Base-by-base conservation (phyloP, 2,888 invertebrate species). In the Melinaea marsaeus region DNA sequence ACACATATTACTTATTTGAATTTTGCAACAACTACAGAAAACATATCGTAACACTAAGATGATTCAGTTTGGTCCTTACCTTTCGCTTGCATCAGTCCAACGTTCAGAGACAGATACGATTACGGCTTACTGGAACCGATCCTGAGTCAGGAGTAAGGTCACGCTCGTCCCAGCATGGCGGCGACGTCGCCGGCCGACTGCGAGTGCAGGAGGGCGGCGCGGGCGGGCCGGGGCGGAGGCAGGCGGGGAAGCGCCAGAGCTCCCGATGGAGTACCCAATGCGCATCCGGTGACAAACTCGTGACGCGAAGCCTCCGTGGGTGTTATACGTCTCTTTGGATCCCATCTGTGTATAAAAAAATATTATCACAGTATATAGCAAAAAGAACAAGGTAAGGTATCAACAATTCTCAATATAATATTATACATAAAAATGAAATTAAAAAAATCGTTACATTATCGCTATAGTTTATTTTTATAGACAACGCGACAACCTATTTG, bases 281-380 rank as follows among this genome's bases (percentile, higher is more conserved):
- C 76, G 60, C 86, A 86, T 4, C 93, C 92, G 6, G 92, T 92
- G 70, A 93, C 93, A 75, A 97, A 98, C 78, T 96, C 96, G 86
- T 98, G 98, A 61, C 95, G 94, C 33, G 96, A 92, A 2, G 98
- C 98, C 81, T 98, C 97, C 62, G 96, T 96, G 0, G 98, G 96
- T 3, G 96, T 97, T 94, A 98, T 94, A 69, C 98, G 94, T 68
- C 95, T 95, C 79, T 95, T 95, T 22, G 98, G 96, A 87, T 98
- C 97, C 98, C 98, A 98, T 84, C 96, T 96, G 87, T 72, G 72
- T 71, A 64, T 34, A 64, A 34, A 34, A 51, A 13, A 2, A 32
- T 11, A 32, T 51, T 9, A 22, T 22, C 22, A 22, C 22, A 22
- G 22, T 22, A 22, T 22, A 22, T 1, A 22, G 22, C 22, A 22